Conservation (phyloP, 2,797 vertebrate genomes). For the Natrix natrix region DNA sequence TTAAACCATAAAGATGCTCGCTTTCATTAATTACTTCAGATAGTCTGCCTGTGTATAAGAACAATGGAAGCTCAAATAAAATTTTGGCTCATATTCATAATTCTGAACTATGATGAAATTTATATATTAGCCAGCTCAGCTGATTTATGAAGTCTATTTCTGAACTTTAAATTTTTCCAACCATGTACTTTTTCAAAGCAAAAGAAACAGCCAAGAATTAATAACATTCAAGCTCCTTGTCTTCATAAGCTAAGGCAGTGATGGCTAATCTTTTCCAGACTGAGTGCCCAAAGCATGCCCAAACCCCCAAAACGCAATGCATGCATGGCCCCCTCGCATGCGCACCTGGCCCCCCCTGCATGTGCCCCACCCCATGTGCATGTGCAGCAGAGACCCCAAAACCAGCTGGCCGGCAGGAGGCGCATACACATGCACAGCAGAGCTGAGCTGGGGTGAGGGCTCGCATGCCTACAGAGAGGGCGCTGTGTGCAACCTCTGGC, state of each 20-base stretch:
- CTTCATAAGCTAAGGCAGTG: neutral
- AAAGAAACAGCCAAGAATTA: neutral
- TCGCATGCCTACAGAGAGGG: too few relatives aligned
- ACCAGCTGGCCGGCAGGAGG: too few relatives aligned
- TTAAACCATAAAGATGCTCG: neutral
- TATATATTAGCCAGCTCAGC: neutral
- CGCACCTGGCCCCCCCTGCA: too few relatives aligned
- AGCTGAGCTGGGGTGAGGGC: too few relatives aligned
- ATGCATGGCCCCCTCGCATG: too few relatives aligned
- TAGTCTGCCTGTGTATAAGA: neutral
- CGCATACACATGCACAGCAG: too few relatives aligned
- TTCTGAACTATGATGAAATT: neutral
- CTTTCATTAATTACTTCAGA: neutral
- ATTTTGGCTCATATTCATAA: neutral
- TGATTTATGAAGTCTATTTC: neutral
- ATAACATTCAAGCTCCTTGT: neutral
- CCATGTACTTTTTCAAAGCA: neutral
- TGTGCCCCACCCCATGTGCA: too few relatives aligned
- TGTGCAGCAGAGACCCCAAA: too few relatives aligned
- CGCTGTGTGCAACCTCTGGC: too few relatives aligned
- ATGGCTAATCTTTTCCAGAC: too few relatives aligned
- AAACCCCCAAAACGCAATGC: too few relatives aligned
- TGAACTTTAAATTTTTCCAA: conserved; percentile 20
- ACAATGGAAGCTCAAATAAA: neutral
- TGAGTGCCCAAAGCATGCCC: too few relatives aligned